A percentile compares a stretch with the other conserved stretches of the same genome.
These are phyloP conservation scores for Pangasius djambal DNA, from an alignment of 2,797 vertebrate genomes.

Conservation along the genomic window DNA sequence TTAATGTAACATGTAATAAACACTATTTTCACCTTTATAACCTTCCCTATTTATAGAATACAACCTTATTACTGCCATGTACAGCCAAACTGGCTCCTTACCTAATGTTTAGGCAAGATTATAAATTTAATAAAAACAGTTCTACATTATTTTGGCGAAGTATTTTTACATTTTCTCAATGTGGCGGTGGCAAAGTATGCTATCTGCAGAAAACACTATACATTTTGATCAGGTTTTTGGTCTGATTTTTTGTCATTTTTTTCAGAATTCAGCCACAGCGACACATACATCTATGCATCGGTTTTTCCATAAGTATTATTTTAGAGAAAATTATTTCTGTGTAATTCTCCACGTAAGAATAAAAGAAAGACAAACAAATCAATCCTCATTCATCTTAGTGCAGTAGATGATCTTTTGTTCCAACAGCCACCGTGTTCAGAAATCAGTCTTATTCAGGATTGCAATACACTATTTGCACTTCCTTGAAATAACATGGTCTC, in stretches of 20 bases:
- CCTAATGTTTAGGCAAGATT: neutral
- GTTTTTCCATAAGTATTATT: neutral
- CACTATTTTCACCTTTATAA: neutral
- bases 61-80: neutral
- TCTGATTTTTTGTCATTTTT: neutral
- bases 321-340: neutral
- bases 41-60: neutral
- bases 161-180: neutral
- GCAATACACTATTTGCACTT: neutral
- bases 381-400: neutral
- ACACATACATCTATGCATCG: neutral
- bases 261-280: neutral
- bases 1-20: neutral
- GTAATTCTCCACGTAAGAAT: neutral
- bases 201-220: neutral
- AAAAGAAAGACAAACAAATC: conserved; percentile 10
- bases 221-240: neutral
- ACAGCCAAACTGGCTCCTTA: neutral
- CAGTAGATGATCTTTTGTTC: neutral
- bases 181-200: too few relatives aligned
- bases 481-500: neutral
- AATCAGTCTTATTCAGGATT: neutral
- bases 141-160: neutral
- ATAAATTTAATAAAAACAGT: neutral
- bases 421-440: neutral